phyloP scores from a whole-genome alignment of 1,140 invertebrate genomes.

The Brachionus calyciflorus region DNA sequence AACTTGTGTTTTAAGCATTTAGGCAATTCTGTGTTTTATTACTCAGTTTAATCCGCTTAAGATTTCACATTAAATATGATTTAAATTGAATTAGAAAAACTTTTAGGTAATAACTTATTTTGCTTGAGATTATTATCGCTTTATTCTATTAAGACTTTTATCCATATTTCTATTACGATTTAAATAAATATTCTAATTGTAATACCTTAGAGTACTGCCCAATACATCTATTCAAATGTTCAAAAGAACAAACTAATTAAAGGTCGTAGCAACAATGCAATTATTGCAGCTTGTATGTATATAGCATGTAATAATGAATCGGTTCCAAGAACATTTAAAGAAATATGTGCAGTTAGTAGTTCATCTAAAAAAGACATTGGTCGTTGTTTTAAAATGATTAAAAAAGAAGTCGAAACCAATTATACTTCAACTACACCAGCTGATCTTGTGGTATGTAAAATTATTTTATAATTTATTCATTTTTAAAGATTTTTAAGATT shows the following conservation, averaged over 20 bases:
- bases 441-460: not conserved
- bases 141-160: too few relatives aligned
- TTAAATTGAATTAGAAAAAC: too few relatives aligned
- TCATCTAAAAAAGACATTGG: slow-evolving; percentile 82
- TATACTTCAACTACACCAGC: not conserved
- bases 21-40: too few relatives aligned
- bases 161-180: too few relatives aligned
- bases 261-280: not conserved
- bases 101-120: too few relatives aligned
- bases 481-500: too few relatives aligned
- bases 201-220: slow-evolving; percentile 14
- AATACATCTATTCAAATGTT: slow-evolving; percentile 42
- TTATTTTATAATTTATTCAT: too few relatives aligned
- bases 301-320: slow-evolving; percentile 91
- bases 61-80: too few relatives aligned
- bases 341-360: slow-evolving; percentile 53
- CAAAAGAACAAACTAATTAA: slow-evolving; percentile 38
- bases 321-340: slow-evolving; percentile 95
- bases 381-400: slow-evolving; percentile 86
- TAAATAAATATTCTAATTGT: too few relatives aligned
- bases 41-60: too few relatives aligned
- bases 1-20: too few relatives aligned
- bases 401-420: slow-evolving; percentile 73
- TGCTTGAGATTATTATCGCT: too few relatives aligned
- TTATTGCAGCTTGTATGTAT: slow-evolving; percentile 21